Evolutionary conservation across 1,140 invertebrate genomes (phyloP), one percentile per base, ranked within the genome.

Genomic region (Vollenhovia emeryi): DNA sequence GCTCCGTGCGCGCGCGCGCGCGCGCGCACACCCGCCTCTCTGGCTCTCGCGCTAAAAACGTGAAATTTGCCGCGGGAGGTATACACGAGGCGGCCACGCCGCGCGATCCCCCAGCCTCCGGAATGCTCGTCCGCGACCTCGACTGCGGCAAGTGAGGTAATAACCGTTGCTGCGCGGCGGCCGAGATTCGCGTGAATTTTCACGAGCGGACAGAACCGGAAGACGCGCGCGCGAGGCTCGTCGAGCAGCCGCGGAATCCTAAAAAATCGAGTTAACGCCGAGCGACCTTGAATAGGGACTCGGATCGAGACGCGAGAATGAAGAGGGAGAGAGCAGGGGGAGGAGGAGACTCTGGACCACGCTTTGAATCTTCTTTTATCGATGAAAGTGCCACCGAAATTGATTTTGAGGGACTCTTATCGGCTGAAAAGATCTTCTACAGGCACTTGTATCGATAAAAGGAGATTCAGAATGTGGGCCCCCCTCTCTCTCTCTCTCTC

Each of bases 1-100:
- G 11, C 69, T 57, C 89, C 85, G 8, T 87, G 93, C 93, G 93
- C 11, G 43, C 43, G 11, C 9, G 9, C 43, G 43, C 43, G 43
- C 43, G 43, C 92, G 91, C 91, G 92, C 73, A 91, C 57, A 24
- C 60, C n/a, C 7, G 21, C 21, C 11, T 66, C 36, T 15, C 13
- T 21, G n/a, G 21, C 11, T 45, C 36, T 43, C 62, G 13, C 36
- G 62, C 21, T 43, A 66, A 66, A 66, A 66, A 66, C 21, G 36
- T 15, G 62, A 66, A 66, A 66, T 45, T 66, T 45, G 62, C 27
- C 21, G 36, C 62, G 36, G 36, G 5, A 43, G 9, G 11, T 11
- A n/a, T n/a, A 8, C 36, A 43, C n/a, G 21, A 64, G n/a, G 11
- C 13, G 50, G 43, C 43, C 9, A 43, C 43, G 43, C 8, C 8